These are phyloP conservation scores for Panulirus ornatus DNA, from an alignment of 1,140 invertebrate species.

Conservation along the genomic window DNA sequence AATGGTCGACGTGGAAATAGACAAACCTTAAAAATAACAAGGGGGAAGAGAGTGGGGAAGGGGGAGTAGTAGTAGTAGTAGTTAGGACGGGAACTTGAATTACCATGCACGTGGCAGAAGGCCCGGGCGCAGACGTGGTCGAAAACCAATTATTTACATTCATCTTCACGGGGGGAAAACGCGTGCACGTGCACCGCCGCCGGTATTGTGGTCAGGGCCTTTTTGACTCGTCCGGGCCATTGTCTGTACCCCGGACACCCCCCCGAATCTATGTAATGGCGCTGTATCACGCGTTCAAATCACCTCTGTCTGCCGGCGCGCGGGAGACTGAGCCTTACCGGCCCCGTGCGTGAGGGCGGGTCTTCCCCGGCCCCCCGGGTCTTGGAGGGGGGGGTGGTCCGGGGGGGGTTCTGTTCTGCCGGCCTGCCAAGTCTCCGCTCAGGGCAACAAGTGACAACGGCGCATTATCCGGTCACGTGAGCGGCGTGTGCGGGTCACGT, in stretches of 20 bases:
- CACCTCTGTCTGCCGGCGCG: neutral
- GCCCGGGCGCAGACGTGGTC: neutral
- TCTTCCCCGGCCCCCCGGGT: neutral
- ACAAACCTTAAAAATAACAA: neutral
- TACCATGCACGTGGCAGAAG: conserved; percentile 29
- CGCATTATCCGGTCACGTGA: conserved; percentile 55
- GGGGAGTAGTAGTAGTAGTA: neutral
- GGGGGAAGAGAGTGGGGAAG: neutral
- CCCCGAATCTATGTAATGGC: conserved; percentile 40
- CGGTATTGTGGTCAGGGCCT: conserved; percentile 40
- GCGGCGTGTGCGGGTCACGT: conserved; percentile 36
- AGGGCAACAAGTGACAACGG: conserved; percentile 61
- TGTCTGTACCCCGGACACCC: conserved; percentile 23
- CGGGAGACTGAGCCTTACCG: neutral
- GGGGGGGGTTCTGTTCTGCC: neutral
- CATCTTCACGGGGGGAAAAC: conserved; percentile 57
- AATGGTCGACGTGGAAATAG: neutral
- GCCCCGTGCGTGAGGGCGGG: neutral
- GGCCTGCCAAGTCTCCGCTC: conserved; percentile 6
- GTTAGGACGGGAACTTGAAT: neutral
- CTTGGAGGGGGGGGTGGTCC: neutral
- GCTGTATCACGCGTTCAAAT: conserved; percentile 44
- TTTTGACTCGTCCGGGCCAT: conserved; percentile 53
- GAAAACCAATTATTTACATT: conserved; percentile 64
- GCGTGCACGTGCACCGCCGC: conserved; percentile 11